Conservation (phyloP, 1,140 invertebrate species). For the Drosophila asahinai region DNA sequence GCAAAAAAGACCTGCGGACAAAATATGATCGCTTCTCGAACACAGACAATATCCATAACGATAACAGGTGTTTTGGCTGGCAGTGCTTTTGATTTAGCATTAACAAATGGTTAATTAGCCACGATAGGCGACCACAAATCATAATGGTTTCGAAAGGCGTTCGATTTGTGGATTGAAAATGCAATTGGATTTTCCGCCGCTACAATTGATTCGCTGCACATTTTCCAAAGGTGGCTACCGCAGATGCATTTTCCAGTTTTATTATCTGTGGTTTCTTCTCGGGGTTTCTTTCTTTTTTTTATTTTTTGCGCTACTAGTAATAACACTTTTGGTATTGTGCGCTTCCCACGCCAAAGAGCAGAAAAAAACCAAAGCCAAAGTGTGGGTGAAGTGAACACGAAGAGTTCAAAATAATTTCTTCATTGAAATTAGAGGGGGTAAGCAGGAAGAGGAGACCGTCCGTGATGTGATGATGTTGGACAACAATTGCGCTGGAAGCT, state of each 20-base stretch:
- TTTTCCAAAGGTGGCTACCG: conserved; percentile 49
- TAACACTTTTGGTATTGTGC: conserved; percentile 40
- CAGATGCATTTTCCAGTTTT: conserved; percentile 37
- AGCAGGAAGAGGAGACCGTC: neutral
- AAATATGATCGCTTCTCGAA: conserved; percentile 7
- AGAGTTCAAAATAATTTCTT: conserved; percentile 80
- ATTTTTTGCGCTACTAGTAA: conserved; percentile 8
- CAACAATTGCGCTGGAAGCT: conserved; percentile 67
- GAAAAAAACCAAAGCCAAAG: conserved; percentile 14
- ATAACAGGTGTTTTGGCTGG: conserved; percentile 61
- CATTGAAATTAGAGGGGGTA: conserved; percentile 52
- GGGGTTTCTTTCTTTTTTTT: neutral
- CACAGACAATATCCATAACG: conserved; percentile 24
- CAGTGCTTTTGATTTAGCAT: conserved; percentile 61
- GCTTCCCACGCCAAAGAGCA: conserved; percentile 64
- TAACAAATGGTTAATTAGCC: conserved; percentile 69
- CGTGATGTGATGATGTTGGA: conserved; percentile 6
- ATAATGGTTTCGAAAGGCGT: conserved; percentile 57
- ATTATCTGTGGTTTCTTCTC: conserved; percentile 15
- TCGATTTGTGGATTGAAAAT: conserved; percentile 35
- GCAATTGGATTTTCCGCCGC: conserved; percentile 19
- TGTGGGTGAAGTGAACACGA: conserved; percentile 58
- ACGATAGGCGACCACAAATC: conserved; percentile 53
- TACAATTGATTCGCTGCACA: conserved; percentile 29
- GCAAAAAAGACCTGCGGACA: neutral